These are phyloP conservation scores for Stenurella melanura DNA, from an alignment of 2,888 invertebrate species.

Conservation along the genomic window DNA sequence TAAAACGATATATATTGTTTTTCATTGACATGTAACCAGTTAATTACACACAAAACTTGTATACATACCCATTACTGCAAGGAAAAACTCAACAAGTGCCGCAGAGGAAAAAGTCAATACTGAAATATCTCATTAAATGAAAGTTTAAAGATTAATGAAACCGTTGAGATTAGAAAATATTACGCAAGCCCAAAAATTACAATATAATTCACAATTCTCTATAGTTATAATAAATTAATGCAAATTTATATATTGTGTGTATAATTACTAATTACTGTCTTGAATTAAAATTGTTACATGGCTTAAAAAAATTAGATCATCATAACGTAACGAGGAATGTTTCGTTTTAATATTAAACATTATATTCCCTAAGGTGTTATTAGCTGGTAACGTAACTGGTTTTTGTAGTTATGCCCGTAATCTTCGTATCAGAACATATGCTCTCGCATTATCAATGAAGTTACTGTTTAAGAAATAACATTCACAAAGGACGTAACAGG, in stretches of 20 bases:
- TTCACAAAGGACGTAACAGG: too few species aligned
- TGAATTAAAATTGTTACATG: neutral
- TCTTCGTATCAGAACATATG: neutral
- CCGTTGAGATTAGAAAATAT: conserved; percentile 1
- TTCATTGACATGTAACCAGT: too few species aligned
- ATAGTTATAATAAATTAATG: conserved; percentile 11
- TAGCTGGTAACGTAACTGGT: neutral
- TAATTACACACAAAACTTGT: too few species aligned
- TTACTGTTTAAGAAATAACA: too few species aligned
- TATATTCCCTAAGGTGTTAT: neutral
- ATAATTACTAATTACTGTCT: neutral
- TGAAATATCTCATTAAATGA: neutral
- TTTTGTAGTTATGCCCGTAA: neutral
- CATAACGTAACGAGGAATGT: neutral
- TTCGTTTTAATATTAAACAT: neutral
- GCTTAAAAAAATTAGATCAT: neutral
- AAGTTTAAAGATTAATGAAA: conserved; percentile 11
- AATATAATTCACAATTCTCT: neutral
- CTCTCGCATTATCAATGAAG: too few species aligned
- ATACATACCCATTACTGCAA: neutral
- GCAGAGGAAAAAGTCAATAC: neutral
- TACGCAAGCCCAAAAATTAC: conserved; percentile 15
- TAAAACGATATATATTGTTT: too few species aligned
- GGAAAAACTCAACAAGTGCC: neutral
- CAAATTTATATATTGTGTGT: conserved; percentile 3